Conservation (phyloP, 2,113 vertebrate genomes). For the Nerophis lumbriciformis region DNA sequence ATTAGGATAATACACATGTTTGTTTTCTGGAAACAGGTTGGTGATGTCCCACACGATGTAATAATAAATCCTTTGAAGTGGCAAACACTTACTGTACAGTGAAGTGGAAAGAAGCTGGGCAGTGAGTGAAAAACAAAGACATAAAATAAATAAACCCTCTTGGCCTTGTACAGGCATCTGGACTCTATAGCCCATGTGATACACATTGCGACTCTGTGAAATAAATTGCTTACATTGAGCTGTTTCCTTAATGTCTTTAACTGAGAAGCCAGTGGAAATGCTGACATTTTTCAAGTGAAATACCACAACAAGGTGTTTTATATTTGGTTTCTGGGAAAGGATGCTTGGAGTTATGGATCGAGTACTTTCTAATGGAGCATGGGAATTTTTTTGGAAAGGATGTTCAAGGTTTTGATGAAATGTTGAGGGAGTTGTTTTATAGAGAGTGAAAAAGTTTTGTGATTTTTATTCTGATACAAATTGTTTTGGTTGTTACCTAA, state of each 20-base stretch:
- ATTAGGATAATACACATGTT: too few species aligned
- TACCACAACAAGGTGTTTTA: conserved; percentile 41
- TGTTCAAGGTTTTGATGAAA: neutral
- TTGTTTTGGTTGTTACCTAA: too few species aligned
- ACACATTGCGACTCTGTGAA: conserved; percentile 49
- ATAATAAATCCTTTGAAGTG: conserved; percentile 25
- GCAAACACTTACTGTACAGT: conserved; percentile 45
- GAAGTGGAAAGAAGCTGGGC: conserved; percentile 39
- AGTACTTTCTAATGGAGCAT: conserved; percentile 31
- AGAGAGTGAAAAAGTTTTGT: neutral
- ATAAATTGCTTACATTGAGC: conserved; percentile 46
- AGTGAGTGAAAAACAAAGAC: conserved; percentile 38
- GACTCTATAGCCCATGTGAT: conserved; percentile 36
- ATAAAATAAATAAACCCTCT: conserved; percentile 44
- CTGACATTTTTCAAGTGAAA: conserved; percentile 26
- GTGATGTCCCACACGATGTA: too few species aligned
- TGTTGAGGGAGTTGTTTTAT: conserved; percentile 20
- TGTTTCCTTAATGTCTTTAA: conserved; percentile 32
- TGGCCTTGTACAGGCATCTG: conserved; percentile 41
- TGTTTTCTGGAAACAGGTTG: neutral
- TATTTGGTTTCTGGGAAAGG: conserved; percentile 24
- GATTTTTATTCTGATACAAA: too few species aligned
- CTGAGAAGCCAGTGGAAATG: conserved; percentile 27
- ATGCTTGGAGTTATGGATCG: conserved; percentile 31
- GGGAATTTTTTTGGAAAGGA: conserved; percentile 35